phyloP scores from a whole-genome alignment of 2,888 invertebrate species.

The Suillia variegata region DNA sequence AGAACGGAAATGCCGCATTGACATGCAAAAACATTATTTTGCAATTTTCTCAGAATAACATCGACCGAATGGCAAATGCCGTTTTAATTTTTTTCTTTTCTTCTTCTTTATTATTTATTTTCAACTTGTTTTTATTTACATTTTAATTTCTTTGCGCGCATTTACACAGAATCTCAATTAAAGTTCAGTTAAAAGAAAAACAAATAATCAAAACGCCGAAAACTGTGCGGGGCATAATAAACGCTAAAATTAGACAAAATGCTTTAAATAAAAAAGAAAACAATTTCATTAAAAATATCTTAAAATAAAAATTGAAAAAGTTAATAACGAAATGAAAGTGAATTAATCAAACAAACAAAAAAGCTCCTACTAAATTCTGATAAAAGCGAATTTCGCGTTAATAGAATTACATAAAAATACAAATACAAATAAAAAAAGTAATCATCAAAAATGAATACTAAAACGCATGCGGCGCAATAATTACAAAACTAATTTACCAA shows the following conservation, averaged over 20 bases:
- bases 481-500: background rate
- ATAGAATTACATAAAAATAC: constrained; percentile 2
- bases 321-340: too few species aligned
- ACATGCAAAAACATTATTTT: constrained; percentile 25
- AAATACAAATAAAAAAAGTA: background rate
- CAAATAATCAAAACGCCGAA: background rate
- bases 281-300: too few species aligned
- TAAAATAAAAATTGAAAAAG: too few species aligned
- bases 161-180: background rate
- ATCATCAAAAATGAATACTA: background rate
- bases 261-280: too few species aligned
- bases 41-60: background rate
- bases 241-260: too few species aligned
- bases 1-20: constrained; percentile 32
- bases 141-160: too few species aligned
- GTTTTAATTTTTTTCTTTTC: too few species aligned
- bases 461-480: background rate
- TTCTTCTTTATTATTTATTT: too few species aligned
- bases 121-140: background rate
- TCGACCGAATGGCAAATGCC: background rate
- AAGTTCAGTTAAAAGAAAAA: background rate
- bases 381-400: background rate
- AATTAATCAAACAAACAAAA: background rate
- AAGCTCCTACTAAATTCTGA: background rate
- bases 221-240: background rate